These are phyloP conservation scores for Aleadryas rufinucha DNA, from an alignment of 2,113 vertebrate species.

Conservation along the genomic window DNA sequence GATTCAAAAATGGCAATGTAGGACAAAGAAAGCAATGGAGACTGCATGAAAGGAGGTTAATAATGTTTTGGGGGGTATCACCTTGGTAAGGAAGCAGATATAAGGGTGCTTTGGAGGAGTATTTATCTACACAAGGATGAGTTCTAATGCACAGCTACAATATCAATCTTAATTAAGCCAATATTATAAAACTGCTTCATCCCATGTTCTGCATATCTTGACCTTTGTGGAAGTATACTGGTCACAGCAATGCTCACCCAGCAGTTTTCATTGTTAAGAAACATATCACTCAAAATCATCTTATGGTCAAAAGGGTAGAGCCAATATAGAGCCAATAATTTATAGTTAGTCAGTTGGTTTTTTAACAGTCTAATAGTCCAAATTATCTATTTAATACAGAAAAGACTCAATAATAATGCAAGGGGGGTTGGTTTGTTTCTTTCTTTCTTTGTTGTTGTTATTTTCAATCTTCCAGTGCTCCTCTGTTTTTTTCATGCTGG, in stretches of 20 bases:
- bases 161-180: neutral
- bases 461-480: neutral
- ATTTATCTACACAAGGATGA: neutral
- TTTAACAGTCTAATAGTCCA: neutral
- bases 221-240: neutral
- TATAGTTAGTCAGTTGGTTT: neutral
- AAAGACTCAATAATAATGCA: neutral
- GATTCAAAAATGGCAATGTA: neutral
- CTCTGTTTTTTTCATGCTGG: neutral
- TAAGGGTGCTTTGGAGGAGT: neutral
- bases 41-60: neutral
- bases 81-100: neutral
- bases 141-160: neutral
- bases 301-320: neutral
- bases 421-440: accelerated
- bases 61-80: no score
- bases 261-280: neutral
- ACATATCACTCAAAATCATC: neutral
- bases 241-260: neutral
- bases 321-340: neutral
- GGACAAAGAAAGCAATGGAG: neutral
- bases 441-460: neutral
- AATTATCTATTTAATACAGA: neutral
- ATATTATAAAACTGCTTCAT: neutral
- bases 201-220: neutral